Evolutionary conservation across 2,888 invertebrate species (phyloP).

Genomic region (Nomada flava): DNA sequence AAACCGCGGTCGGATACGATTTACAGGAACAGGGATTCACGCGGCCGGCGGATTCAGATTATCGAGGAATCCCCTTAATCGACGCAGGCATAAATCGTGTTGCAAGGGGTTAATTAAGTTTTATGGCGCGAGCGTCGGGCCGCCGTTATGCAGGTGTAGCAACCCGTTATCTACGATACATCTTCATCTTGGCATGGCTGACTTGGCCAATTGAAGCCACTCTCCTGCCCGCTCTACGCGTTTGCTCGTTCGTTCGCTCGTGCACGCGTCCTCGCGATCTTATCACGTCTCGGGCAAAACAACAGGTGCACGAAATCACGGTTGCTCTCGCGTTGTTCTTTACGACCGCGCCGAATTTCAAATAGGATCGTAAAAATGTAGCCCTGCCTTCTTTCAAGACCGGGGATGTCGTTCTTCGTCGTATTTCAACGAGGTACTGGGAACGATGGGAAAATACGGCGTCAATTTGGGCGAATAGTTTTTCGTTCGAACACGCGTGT

Average conservation of each 20-base stretch:
- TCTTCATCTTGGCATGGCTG: slow-evolving; percentile 66
- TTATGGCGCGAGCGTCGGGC: slow-evolving; percentile 53
- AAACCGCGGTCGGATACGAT: slow-evolving; percentile 39
- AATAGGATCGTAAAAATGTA: slow-evolving; percentile 51
- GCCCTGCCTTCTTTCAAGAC: slow-evolving; percentile 8
- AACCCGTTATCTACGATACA: slow-evolving; percentile 69
- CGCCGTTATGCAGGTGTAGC: slow-evolving; percentile 66
- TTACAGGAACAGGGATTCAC: slow-evolving; percentile 41
- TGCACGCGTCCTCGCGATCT: slow-evolving; percentile 56
- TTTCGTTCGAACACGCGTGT: too few relatives aligned
- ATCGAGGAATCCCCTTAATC: slow-evolving; percentile 63
- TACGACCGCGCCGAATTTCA: slow-evolving; percentile 54
- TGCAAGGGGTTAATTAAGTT: slow-evolving; percentile 70
- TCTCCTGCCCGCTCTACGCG: slow-evolving; percentile 16
- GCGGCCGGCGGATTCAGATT: slow-evolving; percentile 61
- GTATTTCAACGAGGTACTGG: not conserved
- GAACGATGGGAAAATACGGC: not conserved
- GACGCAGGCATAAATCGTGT: slow-evolving; percentile 66
- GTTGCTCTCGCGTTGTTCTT: slow-evolving; percentile 44
- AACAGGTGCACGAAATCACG: slow-evolving; percentile 74
- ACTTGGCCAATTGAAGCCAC: slow-evolving; percentile 43
- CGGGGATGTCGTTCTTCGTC: not conserved
- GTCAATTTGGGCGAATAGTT: not conserved
- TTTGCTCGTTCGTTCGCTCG: slow-evolving; percentile 25
- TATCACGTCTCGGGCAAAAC: slow-evolving; percentile 70